Percentiles rank a stretch among this genome's conserved stretches.
Evolutionary conservation across 2,113 vertebrate genomes (phyloP).

Genomic region (Amphilophus citrinellus): DNA sequence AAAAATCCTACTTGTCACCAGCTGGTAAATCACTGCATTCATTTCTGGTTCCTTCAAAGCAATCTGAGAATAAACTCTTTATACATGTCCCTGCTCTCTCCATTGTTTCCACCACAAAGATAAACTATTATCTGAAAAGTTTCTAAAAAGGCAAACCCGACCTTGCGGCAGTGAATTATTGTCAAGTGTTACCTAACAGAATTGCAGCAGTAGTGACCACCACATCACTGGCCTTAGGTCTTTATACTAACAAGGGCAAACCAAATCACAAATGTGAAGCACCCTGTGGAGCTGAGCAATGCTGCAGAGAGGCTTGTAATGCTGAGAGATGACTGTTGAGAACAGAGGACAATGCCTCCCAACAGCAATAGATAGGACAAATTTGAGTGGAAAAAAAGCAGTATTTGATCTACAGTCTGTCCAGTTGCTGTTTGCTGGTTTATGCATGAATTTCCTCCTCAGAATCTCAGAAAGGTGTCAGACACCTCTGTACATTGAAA

Average conservation of each 20-base stretch:
- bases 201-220: conserved; percentile 8
- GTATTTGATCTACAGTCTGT: neutral
- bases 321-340: conserved; percentile 9
- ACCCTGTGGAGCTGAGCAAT: conserved; percentile 33
- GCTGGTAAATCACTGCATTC: neutral
- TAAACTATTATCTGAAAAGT: conserved; percentile 8
- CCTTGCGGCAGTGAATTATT: conserved; percentile 20
- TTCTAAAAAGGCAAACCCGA: conserved; percentile 13
- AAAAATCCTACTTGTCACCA: neutral
- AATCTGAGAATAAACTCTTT: neutral
- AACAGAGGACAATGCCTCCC: conserved; percentile 8
- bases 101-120: neutral
- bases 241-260: conserved; percentile 38
- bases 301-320: conserved; percentile 25
- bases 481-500: conserved; percentile 19
- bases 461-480: conserved; percentile 33
- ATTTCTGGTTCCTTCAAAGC: conserved; percentile 8
- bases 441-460: conserved; percentile 6
- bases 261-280: conserved; percentile 38
- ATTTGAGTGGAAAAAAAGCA: neutral
- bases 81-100: neutral
- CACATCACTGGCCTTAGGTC: conserved; percentile 19
- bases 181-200: conserved; percentile 30
- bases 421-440: neutral
- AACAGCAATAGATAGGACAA: neutral